Evolutionary conservation across 2,797 vertebrate genomes (phyloP).

Genomic region (Cichlasoma orientale): DNA sequence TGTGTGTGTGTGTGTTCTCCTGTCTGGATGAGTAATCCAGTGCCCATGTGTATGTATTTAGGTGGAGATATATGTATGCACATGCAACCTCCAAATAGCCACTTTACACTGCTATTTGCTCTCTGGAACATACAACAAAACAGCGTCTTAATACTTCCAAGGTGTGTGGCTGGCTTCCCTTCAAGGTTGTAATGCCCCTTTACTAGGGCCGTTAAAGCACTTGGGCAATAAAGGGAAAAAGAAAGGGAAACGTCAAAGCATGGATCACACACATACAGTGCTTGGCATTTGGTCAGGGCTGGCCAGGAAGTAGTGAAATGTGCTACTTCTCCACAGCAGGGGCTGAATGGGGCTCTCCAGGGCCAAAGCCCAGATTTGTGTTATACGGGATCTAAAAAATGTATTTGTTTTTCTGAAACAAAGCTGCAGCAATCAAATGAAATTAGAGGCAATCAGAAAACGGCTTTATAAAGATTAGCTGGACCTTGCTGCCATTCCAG

Average conservation of each 20-base stretch:
- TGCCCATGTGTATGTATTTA: constrained; percentile 71
- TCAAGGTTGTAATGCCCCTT: constrained; percentile 76
- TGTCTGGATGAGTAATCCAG: constrained; percentile 34
- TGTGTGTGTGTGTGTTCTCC: constrained; percentile 28
- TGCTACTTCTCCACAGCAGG: constrained; percentile 45
- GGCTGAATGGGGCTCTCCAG: constrained; percentile 52
- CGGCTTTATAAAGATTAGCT: constrained; percentile 14
- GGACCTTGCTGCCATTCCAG: neutral
- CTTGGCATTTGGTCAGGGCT: constrained; percentile 64
- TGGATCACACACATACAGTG: constrained; percentile 71
- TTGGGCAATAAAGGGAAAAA: constrained; percentile 70
- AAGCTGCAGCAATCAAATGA: constrained; percentile 24
- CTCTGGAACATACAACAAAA: constrained; percentile 71
- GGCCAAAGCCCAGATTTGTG: constrained; percentile 41
- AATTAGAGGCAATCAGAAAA: constrained; percentile 48
- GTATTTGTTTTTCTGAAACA: constrained; percentile 48
- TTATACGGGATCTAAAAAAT: constrained; percentile 30
- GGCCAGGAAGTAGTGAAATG: constrained; percentile 69
- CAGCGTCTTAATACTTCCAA: constrained; percentile 80
- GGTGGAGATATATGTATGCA: constrained; percentile 60
- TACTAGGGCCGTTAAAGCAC: constrained; percentile 79
- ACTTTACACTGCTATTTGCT: constrained; percentile 72
- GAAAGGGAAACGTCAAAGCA: constrained; percentile 74
- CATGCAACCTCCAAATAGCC: constrained; percentile 61
- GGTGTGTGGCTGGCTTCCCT: constrained; percentile 76